A percentile compares a stretch with the other conserved stretches of the same genome.
These are phyloP conservation scores for Heteromurus nitidus DNA, from an alignment of 2,888 invertebrate genomes.

Conservation along the genomic window DNA sequence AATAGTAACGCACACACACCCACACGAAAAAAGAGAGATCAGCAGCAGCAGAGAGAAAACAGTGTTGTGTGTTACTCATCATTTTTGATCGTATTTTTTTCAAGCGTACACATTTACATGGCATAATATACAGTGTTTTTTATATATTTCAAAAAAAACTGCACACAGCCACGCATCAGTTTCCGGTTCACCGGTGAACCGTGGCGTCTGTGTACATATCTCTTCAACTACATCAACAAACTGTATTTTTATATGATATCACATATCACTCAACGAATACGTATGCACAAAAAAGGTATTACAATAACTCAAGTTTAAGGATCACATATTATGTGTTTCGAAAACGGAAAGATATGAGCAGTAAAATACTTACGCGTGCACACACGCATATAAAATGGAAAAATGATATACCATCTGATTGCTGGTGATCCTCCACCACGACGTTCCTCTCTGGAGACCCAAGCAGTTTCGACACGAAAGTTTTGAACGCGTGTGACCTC, in stretches of 20 bases:
- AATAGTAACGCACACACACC: not conserved
- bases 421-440: not conserved
- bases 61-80: not conserved
- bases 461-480: not conserved
- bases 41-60: not conserved
- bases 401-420: not conserved
- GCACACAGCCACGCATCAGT: not conserved
- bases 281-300: no score
- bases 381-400: not conserved
- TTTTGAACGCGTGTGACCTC: not conserved
- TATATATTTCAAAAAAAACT: not conserved
- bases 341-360: no score
- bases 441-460: not conserved
- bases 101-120: no score
- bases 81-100: not conserved
- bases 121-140: not conserved
- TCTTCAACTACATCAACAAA: not conserved
- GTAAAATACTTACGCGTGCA: no score
- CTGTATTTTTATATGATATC: not conserved
- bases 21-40: not conserved
- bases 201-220: not conserved
- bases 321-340: no score
- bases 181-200: slow-evolving; percentile 27
- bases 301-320: no score
- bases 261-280: no score